Base-by-base conservation (phyloP, 2,113 vertebrate species). In the Elephas maximus region DNA sequence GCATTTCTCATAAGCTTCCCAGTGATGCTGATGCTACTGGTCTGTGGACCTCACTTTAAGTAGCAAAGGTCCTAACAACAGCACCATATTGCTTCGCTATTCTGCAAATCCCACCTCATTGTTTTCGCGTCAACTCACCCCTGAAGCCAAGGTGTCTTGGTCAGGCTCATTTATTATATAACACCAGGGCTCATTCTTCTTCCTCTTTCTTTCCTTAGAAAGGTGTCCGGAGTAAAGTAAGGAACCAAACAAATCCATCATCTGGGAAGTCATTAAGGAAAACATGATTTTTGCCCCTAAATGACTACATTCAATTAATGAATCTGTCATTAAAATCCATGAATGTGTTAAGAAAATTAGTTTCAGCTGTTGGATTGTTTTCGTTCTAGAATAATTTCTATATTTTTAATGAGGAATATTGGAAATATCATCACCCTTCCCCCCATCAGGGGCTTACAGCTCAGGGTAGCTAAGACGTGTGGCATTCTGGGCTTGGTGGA, bases 301-400 rank as follows among this genome's bases (percentile, higher is more conserved):
- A 82, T 97, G 97, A 96, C 91, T 96, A n/a, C 18, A 62, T 97
- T 98, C 94, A 96, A 97, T 96, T 98, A 98, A 98, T 98, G 84
- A 98, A 97, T 90, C 97, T 93, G 98, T 98, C 91, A 96, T 97
- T 97, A 98, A 98, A 92, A 18, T 37, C 89, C 83, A 97, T 85
- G 95, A 97, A 82, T 5, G 80, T 67, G 94, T 97, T 77, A 96
- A 97, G 97, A 93, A 98, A 98, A 98, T 97, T 87, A 94, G 93
- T 89, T 97, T 93, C 95, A 97, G 95, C 95, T 97, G 92, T 96
- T 92, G 91, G 45, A 97, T 97, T 97, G 86, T 97, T 96, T 98
- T 24, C 65, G 69, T 80, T 88, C 80, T 92, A 86, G 95, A 97
- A 97, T 98, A 94, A 97, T 98, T 97, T 96, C 57, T 88, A 33